These are phyloP conservation scores for Melikaiella ostensackeni DNA, from an alignment of 2,888 invertebrate genomes.

Conservation along the genomic window DNA sequence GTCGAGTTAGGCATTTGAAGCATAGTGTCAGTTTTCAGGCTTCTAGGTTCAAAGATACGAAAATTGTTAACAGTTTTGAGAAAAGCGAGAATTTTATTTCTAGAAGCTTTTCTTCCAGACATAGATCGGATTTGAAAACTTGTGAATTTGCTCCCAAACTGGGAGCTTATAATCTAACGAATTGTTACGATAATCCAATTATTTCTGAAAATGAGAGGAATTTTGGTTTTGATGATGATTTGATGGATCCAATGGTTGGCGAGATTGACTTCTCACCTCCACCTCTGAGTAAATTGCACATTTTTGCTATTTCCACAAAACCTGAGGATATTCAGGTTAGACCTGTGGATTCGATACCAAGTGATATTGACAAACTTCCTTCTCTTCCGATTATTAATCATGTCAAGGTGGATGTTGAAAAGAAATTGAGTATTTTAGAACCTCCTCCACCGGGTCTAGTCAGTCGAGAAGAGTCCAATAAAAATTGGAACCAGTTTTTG, in stretches of 20 bases:
- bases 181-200: conserved; percentile 52
- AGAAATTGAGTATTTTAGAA: conserved; percentile 73
- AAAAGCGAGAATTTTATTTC: conserved; percentile 48
- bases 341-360: conserved; percentile 59
- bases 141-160: conserved; percentile 51
- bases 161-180: conserved; percentile 57
- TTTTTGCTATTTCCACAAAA: conserved; percentile 72
- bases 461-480: conserved; percentile 75
- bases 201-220: not conserved
- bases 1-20: conserved; percentile 53
- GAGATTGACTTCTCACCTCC: conserved; percentile 61
- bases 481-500: conserved; percentile 79
- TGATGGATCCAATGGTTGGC: conserved; percentile 50
- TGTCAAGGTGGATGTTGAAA: conserved; percentile 55
- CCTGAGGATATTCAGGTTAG: conserved; percentile 68
- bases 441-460: conserved; percentile 74
- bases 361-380: conserved; percentile 67
- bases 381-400: conserved; percentile 66
- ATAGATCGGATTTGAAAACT: not conserved
- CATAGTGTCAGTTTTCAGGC: conserved; percentile 65
- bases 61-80: conserved; percentile 54
- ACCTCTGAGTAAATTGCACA: conserved; percentile 70
- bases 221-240: conserved; percentile 12
- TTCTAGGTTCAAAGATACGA: conserved; percentile 54
- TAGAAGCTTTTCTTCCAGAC: conserved; percentile 57